Percentiles rank a stretch among this genome's conserved stretches.
Conservation (phyloP, 2,888 invertebrate species). For the Anaspis maculata region DNA sequence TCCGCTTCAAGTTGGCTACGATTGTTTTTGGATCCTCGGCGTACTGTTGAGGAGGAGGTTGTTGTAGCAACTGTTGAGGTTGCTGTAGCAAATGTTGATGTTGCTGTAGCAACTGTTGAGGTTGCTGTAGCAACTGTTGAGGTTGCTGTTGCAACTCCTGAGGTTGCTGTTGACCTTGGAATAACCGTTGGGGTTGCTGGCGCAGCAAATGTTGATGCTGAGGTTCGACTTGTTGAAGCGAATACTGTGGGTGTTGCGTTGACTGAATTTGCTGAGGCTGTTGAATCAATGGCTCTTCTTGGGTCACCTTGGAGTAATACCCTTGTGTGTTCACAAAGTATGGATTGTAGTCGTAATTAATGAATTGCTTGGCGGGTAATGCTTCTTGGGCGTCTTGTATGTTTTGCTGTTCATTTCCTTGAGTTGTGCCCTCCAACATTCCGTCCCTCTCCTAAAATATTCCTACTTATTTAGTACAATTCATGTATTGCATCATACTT, state of each 20-base stretch:
- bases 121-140: constrained; percentile 1
- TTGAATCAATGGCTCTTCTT: constrained; percentile 2
- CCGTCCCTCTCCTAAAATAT: too few species aligned
- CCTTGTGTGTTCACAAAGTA: constrained; percentile 13
- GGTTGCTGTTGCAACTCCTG: constrained; percentile 1
- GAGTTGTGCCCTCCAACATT: too few species aligned
- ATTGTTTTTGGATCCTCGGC: constrained; percentile 20
- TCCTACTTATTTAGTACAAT: too few species aligned
- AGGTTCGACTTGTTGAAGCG: too few species aligned
- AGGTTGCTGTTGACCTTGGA: neutral
- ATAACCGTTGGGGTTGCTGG: neutral
- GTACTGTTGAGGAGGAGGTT: constrained; percentile 7
- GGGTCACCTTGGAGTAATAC: constrained; percentile 7
- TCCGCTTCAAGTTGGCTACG: constrained; percentile 25
- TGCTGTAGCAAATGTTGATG: neutral
- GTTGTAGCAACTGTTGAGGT: constrained; percentile 2
- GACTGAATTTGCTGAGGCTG: too few species aligned
- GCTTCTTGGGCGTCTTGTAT: constrained; percentile 2
- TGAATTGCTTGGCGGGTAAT: constrained; percentile 16
- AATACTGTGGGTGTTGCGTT: too few species aligned
- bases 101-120: constrained; percentile 4
- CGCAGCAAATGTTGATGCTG: neutral
- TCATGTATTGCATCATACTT: too few species aligned
- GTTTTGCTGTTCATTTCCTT: constrained; percentile 1
- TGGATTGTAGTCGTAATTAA: constrained; percentile 15